Evolutionary conservation across 1,140 invertebrate genomes (phyloP).

Genomic region (Hyphantria cunea): DNA sequence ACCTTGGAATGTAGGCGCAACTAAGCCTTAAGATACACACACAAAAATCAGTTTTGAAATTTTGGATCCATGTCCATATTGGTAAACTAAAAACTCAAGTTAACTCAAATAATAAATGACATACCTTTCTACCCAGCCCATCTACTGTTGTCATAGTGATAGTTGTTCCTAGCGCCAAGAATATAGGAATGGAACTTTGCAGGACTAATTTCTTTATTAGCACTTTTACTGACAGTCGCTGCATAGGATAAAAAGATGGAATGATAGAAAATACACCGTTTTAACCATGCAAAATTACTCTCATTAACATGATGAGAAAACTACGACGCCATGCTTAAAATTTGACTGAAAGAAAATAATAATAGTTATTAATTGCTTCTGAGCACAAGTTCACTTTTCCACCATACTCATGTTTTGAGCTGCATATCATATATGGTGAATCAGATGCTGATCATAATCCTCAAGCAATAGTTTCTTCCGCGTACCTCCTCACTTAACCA

Average conservation of each 20-base stretch:
- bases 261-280: constrained; percentile 41
- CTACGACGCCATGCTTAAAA: constrained; percentile 34
- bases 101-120: background rate
- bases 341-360: constrained; percentile 43
- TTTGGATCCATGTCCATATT: too few species aligned
- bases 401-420: too few species aligned
- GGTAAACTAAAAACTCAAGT: background rate
- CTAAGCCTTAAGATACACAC: too few species aligned
- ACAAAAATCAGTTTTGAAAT: too few species aligned
- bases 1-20: too few species aligned
- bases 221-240: constrained; percentile 38
- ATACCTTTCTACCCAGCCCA: constrained; percentile 56
- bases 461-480: too few species aligned
- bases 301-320: constrained; percentile 39
- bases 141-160: constrained; percentile 46
- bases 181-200: constrained; percentile 48
- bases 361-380: too few species aligned
- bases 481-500: too few species aligned
- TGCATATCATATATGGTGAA: too few species aligned
- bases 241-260: too few species aligned
- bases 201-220: constrained; percentile 53
- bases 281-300: constrained; percentile 27
- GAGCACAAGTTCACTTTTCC: too few species aligned
- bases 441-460: too few species aligned
- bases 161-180: constrained; percentile 54